Conservation (phyloP, 1,140 invertebrate genomes). For the Penaeus indicus region DNA sequence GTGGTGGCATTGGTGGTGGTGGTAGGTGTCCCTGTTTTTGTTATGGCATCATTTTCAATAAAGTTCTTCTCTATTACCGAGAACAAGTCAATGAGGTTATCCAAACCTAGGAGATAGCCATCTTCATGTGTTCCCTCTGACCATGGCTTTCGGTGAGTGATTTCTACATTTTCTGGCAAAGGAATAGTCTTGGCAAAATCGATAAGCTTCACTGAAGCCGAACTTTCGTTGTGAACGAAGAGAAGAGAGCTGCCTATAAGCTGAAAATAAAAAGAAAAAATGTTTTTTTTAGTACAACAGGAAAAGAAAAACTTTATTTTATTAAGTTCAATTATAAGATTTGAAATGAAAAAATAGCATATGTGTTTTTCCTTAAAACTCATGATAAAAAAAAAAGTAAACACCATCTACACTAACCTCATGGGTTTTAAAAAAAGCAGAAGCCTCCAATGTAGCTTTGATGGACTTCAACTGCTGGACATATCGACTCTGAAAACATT, state of each 20-base stretch:
- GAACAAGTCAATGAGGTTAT: slow-evolving; percentile 93
- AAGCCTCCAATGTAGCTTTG: slow-evolving; percentile 82
- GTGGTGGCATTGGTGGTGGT: background rate
- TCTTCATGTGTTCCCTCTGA: slow-evolving; percentile 98
- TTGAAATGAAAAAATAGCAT: background rate
- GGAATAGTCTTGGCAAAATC: slow-evolving; percentile 97
- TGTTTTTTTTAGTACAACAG: background rate
- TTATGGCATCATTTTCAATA: background rate
- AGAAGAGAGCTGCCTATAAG: slow-evolving; percentile 96
- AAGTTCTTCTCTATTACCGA: slow-evolving; percentile 67
- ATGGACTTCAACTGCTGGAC: slow-evolving; percentile 88
- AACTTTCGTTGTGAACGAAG: slow-evolving; percentile 92
- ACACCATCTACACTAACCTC: slow-evolving; percentile 76
- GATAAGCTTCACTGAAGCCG: slow-evolving; percentile 95
- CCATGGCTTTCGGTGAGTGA: slow-evolving; percentile 89
- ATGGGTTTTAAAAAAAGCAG: slow-evolving; percentile 89
- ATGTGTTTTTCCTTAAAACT: background rate
- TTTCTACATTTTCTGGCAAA: slow-evolving; percentile 80
- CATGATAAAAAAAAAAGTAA: slow-evolving; percentile 33
- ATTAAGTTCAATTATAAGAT: background rate
- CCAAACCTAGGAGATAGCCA: slow-evolving; percentile 93
- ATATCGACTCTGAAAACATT: slow-evolving; percentile 82
- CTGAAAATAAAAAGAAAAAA: slow-evolving; percentile 71
- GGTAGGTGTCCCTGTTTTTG: background rate
- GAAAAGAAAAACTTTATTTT: slow-evolving; percentile 28